phyloP scores from a whole-genome alignment of 2,888 invertebrate species.

The Sphaerophoria rueppellii region DNA sequence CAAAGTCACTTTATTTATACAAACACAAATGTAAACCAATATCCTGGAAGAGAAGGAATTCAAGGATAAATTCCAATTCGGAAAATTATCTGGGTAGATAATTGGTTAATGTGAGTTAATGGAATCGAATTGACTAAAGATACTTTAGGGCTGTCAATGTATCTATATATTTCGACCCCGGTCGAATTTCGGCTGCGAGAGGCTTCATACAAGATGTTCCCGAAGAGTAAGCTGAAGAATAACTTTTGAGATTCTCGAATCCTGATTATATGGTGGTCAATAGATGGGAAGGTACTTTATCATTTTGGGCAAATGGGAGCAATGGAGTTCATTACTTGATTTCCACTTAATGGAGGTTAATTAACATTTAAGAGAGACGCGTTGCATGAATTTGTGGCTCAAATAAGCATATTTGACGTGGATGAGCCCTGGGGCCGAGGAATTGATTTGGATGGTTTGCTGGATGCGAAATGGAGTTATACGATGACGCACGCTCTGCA shows the following conservation, averaged over 20 bases:
- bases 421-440: not conserved
- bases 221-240: conserved; percentile 10
- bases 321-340: not conserved
- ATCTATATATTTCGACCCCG: too few species aligned
- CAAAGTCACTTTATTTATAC: not conserved
- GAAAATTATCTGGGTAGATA: conserved; percentile 69
- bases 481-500: too few species aligned
- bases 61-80: conserved; percentile 66
- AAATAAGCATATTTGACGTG: not conserved
- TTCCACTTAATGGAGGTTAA: conserved; percentile 27
- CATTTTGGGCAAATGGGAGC: not conserved
- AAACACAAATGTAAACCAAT: conserved; percentile 55
- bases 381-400: conserved; percentile 23
- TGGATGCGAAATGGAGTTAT: too few species aligned
- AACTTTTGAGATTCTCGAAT: conserved; percentile 27
- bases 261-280: conserved; percentile 34
- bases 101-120: conserved; percentile 73
- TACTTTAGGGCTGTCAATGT: not conserved
- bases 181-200: not conserved
- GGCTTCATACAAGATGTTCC: not conserved
- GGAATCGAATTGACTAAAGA: conserved; percentile 57
- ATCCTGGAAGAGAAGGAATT: conserved; percentile 50
- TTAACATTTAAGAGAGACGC: conserved; percentile 17
- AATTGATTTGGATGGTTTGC: conserved; percentile 1
- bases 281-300: conserved; percentile 20